Conservation (phyloP, 2,888 invertebrate species). For the Melanargia galathea region DNA sequence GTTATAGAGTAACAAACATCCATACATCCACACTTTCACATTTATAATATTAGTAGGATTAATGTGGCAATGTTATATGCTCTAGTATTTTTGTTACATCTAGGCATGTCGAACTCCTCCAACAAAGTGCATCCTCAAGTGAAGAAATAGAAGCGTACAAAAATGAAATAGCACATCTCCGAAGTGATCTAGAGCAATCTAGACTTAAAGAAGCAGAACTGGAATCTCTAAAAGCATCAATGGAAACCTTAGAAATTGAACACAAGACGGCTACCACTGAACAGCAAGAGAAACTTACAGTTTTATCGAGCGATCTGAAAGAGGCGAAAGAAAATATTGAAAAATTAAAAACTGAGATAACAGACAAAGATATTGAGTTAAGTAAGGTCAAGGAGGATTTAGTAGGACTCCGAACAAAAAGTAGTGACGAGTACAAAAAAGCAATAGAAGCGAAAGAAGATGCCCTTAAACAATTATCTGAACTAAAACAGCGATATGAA, state of each 20-base stretch:
- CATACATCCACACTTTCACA: no score
- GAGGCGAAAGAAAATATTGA: conserved; percentile 66
- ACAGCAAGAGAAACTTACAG: conserved; percentile 66
- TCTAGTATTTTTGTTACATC: conserved; percentile 9
- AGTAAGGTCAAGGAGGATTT: conserved; percentile 67
- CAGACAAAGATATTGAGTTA: conserved; percentile 62
- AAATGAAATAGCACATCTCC: conserved; percentile 64
- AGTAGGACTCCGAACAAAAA: conserved; percentile 60
- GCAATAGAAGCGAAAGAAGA: conserved; percentile 66
- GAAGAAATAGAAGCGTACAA: conserved; percentile 76
- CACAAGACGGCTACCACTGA: conserved; percentile 69
- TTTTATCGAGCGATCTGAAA: conserved; percentile 63
- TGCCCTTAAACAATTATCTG: conserved; percentile 61
- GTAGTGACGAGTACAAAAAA: conserved; percentile 69
- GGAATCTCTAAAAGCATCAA: conserved; percentile 68
- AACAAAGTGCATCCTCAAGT: conserved; percentile 73
- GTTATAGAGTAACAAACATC: no score
- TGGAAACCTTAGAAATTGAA: conserved; percentile 73
- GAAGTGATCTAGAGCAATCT: conserved; percentile 73
- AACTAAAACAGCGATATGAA: conserved; percentile 59
- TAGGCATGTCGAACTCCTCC: conserved; percentile 74
- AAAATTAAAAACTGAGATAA: conserved; percentile 60
- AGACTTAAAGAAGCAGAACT: conserved; percentile 81
- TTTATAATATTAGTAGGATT: background rate
- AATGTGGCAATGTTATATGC: background rate